Percentiles rank a stretch among this genome's conserved stretches.
These are phyloP conservation scores for Danio jaintianensis DNA, from an alignment of 2,797 vertebrate species.

Conservation along the genomic window DNA sequence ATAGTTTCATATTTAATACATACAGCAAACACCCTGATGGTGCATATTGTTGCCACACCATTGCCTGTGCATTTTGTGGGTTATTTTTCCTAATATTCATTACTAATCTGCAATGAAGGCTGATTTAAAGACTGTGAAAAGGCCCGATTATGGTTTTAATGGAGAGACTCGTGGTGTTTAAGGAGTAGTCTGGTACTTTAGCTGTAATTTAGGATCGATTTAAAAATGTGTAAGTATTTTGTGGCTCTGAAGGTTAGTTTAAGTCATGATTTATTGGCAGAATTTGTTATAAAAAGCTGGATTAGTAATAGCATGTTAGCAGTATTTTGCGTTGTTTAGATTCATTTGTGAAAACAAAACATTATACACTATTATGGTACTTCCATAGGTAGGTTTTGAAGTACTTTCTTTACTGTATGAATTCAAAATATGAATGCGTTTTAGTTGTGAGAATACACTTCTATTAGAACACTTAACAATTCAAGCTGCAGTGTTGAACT, in stretches of 20 bases:
- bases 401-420: too few species aligned
- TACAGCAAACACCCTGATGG: conserved; percentile 32
- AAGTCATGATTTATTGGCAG: conserved; percentile 5
- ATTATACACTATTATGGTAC: too few species aligned
- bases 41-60: conserved; percentile 31
- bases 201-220: conserved; percentile 5
- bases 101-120: not conserved
- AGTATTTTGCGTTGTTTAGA: not conserved
- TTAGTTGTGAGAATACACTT: too few species aligned
- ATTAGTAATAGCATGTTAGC: not conserved
- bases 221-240: not conserved
- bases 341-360: not conserved
- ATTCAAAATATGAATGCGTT: too few species aligned
- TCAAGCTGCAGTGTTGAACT: too few species aligned
- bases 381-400: too few species aligned
- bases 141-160: not conserved
- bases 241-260: not conserved
- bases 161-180: not conserved
- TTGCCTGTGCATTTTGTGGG: conserved; percentile 5
- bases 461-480: too few species aligned
- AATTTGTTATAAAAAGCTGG: not conserved
- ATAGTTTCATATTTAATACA: conserved; percentile 46
- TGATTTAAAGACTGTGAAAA: conserved; percentile 4
- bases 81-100: conserved; percentile 13
- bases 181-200: not conserved